Evolutionary conservation across 1,140 invertebrate genomes (phyloP), one percentile per base, ranked within the genome.

Genomic region (Vollenhovia emeryi): DNA sequence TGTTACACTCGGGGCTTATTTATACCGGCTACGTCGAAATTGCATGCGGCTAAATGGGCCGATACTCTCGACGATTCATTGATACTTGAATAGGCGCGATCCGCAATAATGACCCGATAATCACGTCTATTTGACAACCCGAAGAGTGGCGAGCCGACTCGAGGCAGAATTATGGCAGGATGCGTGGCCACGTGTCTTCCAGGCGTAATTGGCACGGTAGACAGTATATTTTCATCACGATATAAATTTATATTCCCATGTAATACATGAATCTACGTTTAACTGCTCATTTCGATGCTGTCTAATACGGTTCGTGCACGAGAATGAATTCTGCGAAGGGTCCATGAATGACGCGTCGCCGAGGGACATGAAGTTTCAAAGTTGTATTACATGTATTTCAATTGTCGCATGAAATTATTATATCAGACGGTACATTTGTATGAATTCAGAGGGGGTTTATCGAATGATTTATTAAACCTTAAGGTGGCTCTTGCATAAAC

Each of bases 61-160:
- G 78, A 57, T 73, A 43, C 40, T 57, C 48, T 21, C 15, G 43
- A 62, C 43, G 82, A 62, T 66, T 84, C 74, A 78, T 76, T 79
- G 83, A 80, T 78, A 80, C 45, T 64, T 79, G 27, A 79, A 79
- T 64, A 36, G 59, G 36, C 59, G 64, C 36, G 60, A 66, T 79
- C 33, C 45, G 45, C 36, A 45, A 74, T 84, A 84, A 84, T 64
- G 75, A 84, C 13, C 18, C 78, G 66, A 82, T 82, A 82, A 82
- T 82, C 66, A 57, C 68, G 40, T 82, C 50, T 82, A 82, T 82
- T 82, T 73, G 78, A 82, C 78, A 82, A 82, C 18, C 33, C 78
- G 50, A 80, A 57, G 66, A 82, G 66, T 57, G 24, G 52, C 33
- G 45, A 79, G 60, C 24, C 66, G n/a, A 45, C 50, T 48, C 36